These are phyloP conservation scores for Enteromius treurensis DNA, from an alignment of 2,797 vertebrate genomes.

Conservation along the genomic window DNA sequence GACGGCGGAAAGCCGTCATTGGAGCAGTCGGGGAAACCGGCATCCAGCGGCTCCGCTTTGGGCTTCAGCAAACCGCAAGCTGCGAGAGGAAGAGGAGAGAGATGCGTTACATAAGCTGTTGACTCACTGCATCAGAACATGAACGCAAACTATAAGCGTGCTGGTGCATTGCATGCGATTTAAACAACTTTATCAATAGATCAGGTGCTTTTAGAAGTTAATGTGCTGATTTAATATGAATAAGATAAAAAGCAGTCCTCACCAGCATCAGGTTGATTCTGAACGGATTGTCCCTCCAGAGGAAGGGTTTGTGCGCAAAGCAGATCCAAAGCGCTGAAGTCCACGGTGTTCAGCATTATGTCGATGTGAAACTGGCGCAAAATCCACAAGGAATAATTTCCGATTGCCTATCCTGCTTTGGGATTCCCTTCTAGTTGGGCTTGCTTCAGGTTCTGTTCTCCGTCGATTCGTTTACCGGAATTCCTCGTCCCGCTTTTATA, in stretches of 20 bases:
- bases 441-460: slow-evolving; percentile 28
- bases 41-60: slow-evolving; percentile 71
- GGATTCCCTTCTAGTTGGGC: slow-evolving; percentile 53
- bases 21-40: slow-evolving; percentile 74
- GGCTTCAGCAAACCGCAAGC: slow-evolving; percentile 71
- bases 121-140: slow-evolving; percentile 55
- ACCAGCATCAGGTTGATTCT: slow-evolving; percentile 46
- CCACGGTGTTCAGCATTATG: slow-evolving; percentile 61
- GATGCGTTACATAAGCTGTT: slow-evolving; percentile 62
- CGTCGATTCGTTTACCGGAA: slow-evolving; percentile 57
- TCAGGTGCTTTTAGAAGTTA: not conserved
- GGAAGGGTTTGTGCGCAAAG: slow-evolving; percentile 51
- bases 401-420: slow-evolving; percentile 21
- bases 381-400: slow-evolving; percentile 18
- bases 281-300: slow-evolving; percentile 19
- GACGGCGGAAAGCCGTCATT: slow-evolving; percentile 77
- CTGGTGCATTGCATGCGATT: not conserved
- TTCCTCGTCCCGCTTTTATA: slow-evolving; percentile 81
- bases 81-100: slow-evolving; percentile 38
- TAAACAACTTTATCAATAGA: not conserved
- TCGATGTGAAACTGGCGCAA: not conserved
- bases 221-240: not conserved
- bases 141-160: slow-evolving; percentile 2
- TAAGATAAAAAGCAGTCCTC: not conserved
- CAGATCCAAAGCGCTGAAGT: slow-evolving; percentile 60